Evolutionary conservation across 2,797 vertebrate species (phyloP).

Genomic region (Sciurus vulgaris): DNA sequence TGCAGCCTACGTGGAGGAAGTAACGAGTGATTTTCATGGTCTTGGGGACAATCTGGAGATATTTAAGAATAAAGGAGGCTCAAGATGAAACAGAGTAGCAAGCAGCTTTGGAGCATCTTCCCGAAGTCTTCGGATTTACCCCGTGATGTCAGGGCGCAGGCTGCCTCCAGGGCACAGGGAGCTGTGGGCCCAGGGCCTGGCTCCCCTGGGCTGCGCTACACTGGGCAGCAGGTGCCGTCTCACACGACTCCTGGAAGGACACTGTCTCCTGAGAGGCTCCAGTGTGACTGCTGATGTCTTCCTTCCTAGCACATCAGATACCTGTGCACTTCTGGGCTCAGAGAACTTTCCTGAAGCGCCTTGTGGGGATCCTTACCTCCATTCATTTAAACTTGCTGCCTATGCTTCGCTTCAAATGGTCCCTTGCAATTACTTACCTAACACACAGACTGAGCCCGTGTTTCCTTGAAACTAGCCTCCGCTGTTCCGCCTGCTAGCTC

Average conservation of each 20-base stretch:
- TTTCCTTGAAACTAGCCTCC: background rate
- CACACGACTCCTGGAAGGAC: background rate
- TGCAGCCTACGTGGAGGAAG: accelerated
- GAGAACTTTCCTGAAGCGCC: background rate
- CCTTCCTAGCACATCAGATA: background rate
- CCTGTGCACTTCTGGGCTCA: too few species aligned
- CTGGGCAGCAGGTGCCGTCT: background rate
- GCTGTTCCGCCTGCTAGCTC: too few species aligned
- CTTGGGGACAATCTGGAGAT: background rate
- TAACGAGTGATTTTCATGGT: accelerated
- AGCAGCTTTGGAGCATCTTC: accelerated
- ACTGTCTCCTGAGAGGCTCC: background rate
- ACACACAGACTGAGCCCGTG: background rate
- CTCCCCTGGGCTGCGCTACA: too few species aligned
- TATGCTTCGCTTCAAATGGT: background rate
- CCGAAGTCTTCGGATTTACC: accelerated
- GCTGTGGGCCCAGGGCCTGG: too few species aligned
- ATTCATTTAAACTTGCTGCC: background rate
- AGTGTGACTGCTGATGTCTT: background rate
- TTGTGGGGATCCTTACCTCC: background rate
- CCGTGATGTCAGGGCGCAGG: accelerated
- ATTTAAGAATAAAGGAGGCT: background rate
- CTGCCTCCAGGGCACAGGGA: background rate
- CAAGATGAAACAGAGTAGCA: accelerated
- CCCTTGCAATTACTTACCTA: background rate